Evolutionary conservation across 2,797 vertebrate species (phyloP), one percentile per base, ranked within the genome.

Genomic region (Lates japonicus): DNA sequence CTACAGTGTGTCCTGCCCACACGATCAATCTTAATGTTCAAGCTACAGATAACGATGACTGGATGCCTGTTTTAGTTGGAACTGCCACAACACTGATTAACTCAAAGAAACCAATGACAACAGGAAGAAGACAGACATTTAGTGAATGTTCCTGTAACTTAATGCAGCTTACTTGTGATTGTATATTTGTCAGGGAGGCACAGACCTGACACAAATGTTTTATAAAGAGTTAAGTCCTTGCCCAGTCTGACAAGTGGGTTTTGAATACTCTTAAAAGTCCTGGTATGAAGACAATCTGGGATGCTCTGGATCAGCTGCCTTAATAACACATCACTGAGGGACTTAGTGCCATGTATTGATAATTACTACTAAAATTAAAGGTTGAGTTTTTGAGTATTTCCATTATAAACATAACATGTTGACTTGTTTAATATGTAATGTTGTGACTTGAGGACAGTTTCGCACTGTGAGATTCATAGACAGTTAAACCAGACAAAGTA

Each of bases 51-150:
- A 49, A 60, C 14, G 8, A 66, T 51, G 16, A 63, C 66, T 71
- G 52, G 12, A 80, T 31, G 46, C 14, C 35, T 12, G 5, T 74
- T 68, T 61, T 25, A 62, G 52, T 62, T 60, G 29, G 41, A 57
- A 22, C 42, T 33, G 54, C 61, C 48, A 49, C 31, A 55, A 57
- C 13, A 71, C 16, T 58, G 46, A 60, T 58, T 74, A 51, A 37
- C 44, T 83, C 16, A 69, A 33, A 63, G 37, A 51, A 71, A 71
- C 20, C 48, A 76, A 31, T 42, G 64, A 61, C n/a, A 65, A 68
- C 31, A 31, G 52, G 17, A 46, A 51, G 59, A 54, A 54, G 4
- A 51, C 10, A 51, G 9, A 49, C 3, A 11, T 22, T 22, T 2
- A 25, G 17, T 48, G 20, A 71, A n/a, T 16, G n/a, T 39, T 64